Conservation (phyloP, 2,888 invertebrate genomes). For the Ormyrus pomaceus region DNA sequence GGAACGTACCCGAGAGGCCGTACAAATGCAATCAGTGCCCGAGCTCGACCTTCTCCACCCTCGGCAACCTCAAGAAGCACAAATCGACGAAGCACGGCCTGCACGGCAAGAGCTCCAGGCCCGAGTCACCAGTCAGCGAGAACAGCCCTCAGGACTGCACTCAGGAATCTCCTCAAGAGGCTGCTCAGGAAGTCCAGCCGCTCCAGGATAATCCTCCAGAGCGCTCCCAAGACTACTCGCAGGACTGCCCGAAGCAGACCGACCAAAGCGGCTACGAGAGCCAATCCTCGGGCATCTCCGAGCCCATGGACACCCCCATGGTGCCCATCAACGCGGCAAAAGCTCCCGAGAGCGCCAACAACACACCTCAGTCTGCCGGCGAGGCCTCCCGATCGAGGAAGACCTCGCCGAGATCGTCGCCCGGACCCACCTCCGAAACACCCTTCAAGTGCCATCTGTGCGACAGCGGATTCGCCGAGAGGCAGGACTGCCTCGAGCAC, state of each 20-base stretch:
- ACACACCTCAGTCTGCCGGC: slow-evolving; percentile 39
- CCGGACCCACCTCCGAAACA: slow-evolving; percentile 77
- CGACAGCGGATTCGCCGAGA: slow-evolving; percentile 88
- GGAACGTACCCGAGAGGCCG: slow-evolving; percentile 86
- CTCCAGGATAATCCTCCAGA: neutral
- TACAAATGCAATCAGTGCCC: slow-evolving; percentile 89
- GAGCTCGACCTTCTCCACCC: slow-evolving; percentile 88
- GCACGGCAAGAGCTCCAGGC: slow-evolving; percentile 65
- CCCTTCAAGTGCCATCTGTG: slow-evolving; percentile 96
- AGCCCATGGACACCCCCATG: slow-evolving; percentile 64
- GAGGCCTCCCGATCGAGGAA: slow-evolving; percentile 63
- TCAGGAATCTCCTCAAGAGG: slow-evolving; percentile 7
- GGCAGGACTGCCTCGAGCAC: slow-evolving; percentile 89
- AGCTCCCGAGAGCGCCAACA: slow-evolving; percentile 59
- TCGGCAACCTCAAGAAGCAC: slow-evolving; percentile 88
- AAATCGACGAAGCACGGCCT: slow-evolving; percentile 82
- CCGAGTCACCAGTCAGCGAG: slow-evolving; percentile 71
- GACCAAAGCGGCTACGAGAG: slow-evolving; percentile 73
- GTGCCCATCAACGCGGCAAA: slow-evolving; percentile 65
- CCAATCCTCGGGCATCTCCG: slow-evolving; percentile 69
- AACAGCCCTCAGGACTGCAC: slow-evolving; percentile 51
- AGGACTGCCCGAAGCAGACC: slow-evolving; percentile 63
- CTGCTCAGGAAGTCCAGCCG: neutral
- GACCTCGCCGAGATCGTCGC: slow-evolving; percentile 70
- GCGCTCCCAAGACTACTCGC: neutral